These are phyloP conservation scores for Endotricha flammealis DNA, from an alignment of 2,888 invertebrate species.

Conservation along the genomic window DNA sequence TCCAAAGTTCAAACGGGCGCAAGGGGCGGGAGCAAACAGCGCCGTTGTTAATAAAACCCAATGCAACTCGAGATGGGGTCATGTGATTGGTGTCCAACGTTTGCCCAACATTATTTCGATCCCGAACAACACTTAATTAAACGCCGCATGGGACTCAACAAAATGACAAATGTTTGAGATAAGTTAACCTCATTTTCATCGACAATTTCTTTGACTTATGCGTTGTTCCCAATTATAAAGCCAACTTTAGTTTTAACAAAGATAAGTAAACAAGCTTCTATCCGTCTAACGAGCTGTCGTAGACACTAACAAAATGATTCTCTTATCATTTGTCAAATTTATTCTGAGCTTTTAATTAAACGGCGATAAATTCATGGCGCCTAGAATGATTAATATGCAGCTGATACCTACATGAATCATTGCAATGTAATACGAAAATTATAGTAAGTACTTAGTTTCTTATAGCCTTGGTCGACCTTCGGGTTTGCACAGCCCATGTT, in stretches of 20 bases:
- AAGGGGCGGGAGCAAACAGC: constrained; percentile 12
- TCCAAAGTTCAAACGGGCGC: constrained; percentile 20
- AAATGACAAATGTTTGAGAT: constrained; percentile 28
- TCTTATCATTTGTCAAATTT: too few relatives aligned
- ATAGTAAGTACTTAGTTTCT: constrained; percentile 31
- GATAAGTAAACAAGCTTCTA: too few relatives aligned
- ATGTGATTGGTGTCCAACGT: constrained; percentile 47
- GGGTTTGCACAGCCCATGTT: constrained; percentile 22
- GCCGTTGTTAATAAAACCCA: constrained; percentile 37
- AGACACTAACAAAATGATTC: too few relatives aligned
- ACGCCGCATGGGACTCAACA: constrained; percentile 9
- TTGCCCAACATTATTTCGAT: constrained; percentile 33
- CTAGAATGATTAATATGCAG: constrained; percentile 31
- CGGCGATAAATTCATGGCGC: constrained; percentile 26
- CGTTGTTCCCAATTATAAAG: too few relatives aligned
- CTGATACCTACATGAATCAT: constrained; percentile 31
- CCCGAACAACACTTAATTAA: constrained; percentile 36
- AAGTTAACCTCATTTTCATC: too few relatives aligned
- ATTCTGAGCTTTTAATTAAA: constrained; percentile 19
- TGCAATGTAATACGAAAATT: constrained; percentile 26
- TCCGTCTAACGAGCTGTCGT: too few relatives aligned
- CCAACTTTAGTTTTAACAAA: too few relatives aligned
- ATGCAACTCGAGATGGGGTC: constrained; percentile 60
- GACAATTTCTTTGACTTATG: too few relatives aligned
- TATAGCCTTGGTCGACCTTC: constrained; percentile 31